Conservation (phyloP, 23 tunicate species). For the Ciona savignyi region DNA sequence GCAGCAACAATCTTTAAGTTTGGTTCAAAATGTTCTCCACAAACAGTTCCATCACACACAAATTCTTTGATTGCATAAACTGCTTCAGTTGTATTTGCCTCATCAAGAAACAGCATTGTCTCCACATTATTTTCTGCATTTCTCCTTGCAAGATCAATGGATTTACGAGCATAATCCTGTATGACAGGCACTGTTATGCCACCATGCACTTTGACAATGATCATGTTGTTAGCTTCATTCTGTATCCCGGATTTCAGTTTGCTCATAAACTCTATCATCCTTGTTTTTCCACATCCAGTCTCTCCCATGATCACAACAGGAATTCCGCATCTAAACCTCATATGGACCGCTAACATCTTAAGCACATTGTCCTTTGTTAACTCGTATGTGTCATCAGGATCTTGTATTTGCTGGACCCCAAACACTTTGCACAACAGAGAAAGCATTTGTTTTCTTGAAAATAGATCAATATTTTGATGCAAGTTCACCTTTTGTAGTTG, state of each 20-base stretch:
- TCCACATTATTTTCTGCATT: conserved; percentile 9
- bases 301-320: conserved; percentile 90
- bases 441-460: conserved; percentile 28
- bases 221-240: conserved; percentile 38
- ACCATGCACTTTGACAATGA: conserved; percentile 72
- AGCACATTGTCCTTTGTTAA: conserved; percentile 83
- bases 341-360: too few relatives aligned
- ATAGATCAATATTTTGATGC: conserved; percentile 39
- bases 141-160: conserved; percentile 16
- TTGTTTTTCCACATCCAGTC: conserved; percentile 80
- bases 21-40: conserved; percentile 27
- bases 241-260: conserved; percentile 24
- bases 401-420: conserved; percentile 25
- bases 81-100: conserved; percentile 81
- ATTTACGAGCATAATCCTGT: conserved; percentile 19
- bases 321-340: conserved; percentile 57
- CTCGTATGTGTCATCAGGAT: conserved; percentile 73
- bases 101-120: conserved; percentile 62
- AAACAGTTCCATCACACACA: conserved; percentile 68
- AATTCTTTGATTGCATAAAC: conserved; percentile 80
- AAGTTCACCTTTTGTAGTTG: conserved; percentile 42
- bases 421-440: conserved; percentile 39
- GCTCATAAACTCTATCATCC: conserved; percentile 88
- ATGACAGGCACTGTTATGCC: conserved; percentile 58
- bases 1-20: conserved; percentile 53